phyloP scores from a whole-genome alignment of 1,140 invertebrate species.

The Episyrphus balteatus region DNA sequence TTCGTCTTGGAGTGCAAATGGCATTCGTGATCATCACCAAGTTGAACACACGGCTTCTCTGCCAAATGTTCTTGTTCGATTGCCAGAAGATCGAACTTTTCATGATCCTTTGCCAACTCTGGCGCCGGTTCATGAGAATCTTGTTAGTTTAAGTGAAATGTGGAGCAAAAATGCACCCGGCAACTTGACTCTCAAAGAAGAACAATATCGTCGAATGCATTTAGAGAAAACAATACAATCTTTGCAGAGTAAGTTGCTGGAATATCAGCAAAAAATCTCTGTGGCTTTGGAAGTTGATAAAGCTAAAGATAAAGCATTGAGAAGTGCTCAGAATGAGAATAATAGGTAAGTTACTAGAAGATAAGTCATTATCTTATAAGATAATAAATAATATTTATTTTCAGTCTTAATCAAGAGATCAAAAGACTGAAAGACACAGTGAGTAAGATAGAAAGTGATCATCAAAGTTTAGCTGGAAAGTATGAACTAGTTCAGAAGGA shows the following conservation, averaged over 20 bases:
- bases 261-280: conserved; percentile 64
- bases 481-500: conserved; percentile 24
- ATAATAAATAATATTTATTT: not conserved
- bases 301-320: conserved; percentile 57
- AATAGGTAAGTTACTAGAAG: conserved; percentile 31
- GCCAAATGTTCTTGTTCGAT: not conserved
- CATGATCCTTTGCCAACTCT: not conserved
- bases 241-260: conserved; percentile 56
- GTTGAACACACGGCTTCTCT: not conserved
- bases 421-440: conserved; percentile 17
- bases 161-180: conserved; percentile 38
- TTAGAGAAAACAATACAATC: conserved; percentile 64
- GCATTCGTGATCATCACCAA: not conserved
- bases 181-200: conserved; percentile 49
- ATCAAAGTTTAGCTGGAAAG: conserved; percentile 14
- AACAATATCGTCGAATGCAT: conserved; percentile 57
- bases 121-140: conserved; percentile 11
- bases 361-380: not conserved
- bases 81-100: not conserved
- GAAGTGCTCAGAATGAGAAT: conserved; percentile 45
- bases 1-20: conserved; percentile 4
- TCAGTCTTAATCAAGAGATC: conserved; percentile 17
- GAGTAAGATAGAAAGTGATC: conserved; percentile 20
- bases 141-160: conserved; percentile 42
- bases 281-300: conserved; percentile 64